Evolutionary conservation across 2,888 invertebrate species (phyloP).

Genomic region (Lepidocyrtinus sp.): DNA sequence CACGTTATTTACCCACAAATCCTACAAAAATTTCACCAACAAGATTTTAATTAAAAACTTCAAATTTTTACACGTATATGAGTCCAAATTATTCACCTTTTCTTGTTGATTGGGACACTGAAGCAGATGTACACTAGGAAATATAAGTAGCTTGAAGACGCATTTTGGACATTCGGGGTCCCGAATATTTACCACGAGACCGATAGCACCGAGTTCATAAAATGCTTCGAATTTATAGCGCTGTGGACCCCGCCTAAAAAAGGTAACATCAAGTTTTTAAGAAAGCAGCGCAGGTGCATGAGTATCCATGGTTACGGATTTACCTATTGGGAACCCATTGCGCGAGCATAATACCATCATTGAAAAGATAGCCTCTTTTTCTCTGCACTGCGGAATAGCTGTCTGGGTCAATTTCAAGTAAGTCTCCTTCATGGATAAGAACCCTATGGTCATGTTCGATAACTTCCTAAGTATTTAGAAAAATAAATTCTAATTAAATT

Average conservation of each 20-base stretch:
- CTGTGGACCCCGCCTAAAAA: slow-evolving; percentile 79
- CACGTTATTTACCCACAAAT: slow-evolving; percentile 67
- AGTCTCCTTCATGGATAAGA: slow-evolving; percentile 92
- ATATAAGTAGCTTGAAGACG: slow-evolving; percentile 94
- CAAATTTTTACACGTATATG: slow-evolving; percentile 9
- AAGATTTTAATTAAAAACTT: slow-evolving; percentile 12
- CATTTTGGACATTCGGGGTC: slow-evolving; percentile 92
- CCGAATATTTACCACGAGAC: slow-evolving; percentile 90
- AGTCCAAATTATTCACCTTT: slow-evolving; percentile 52
- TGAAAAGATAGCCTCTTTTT: slow-evolving; percentile 93
- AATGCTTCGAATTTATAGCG: slow-evolving; percentile 87
- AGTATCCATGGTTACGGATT: not conserved
- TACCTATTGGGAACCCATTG: slow-evolving; percentile 82
- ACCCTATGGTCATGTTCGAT: slow-evolving; percentile 83
- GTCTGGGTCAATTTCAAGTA: slow-evolving; percentile 90
- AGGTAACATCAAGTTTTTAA: not conserved
- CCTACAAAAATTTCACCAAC: slow-evolving; percentile 44
- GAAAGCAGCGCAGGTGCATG: not conserved
- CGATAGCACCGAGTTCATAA: slow-evolving; percentile 90
- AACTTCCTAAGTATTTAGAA: slow-evolving; percentile 75
- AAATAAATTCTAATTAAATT: slow-evolving; percentile 17
- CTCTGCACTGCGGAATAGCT: slow-evolving; percentile 89
- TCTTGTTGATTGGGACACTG: slow-evolving; percentile 70
- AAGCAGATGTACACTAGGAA: slow-evolving; percentile 76
- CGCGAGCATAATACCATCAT: slow-evolving; percentile 92